Evolutionary conservation across 2,113 vertebrate genomes (phyloP), one percentile per base, ranked within the genome.

Genomic region (Datnioides undecimradiatus): DNA sequence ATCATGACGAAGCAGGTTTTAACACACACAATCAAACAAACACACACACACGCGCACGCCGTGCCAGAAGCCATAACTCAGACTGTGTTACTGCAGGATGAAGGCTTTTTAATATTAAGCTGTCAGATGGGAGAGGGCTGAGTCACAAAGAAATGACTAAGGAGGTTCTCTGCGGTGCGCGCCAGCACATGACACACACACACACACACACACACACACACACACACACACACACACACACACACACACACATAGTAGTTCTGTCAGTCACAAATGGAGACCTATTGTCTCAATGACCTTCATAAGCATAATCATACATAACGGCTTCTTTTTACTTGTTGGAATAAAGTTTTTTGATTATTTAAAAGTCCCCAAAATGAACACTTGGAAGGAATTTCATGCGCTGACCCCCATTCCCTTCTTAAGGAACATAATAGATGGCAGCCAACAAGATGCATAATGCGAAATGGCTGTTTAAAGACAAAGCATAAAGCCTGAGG

Each of bases 41-140:
- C 71, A 72, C 77, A 57, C 69, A 68, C 55, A 73, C 55, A 79
- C 71, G 66, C 77, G 60, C 54, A 76, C 59, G 70, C 54, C 0
- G 9, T 23, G 49, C 69, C 58, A 78, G 51, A 78, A 70, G 73
- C 86, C 43, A 81, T 86, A 90, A 84, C 73, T 90, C 83, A 76
- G 70, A 38, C 41, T 25, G 33, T 66, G 83, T 72, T 77, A 76
- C 83, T 77, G 85, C 58, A 57, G 87, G 73, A 85, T 84, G 82
- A 89, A 81, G 72, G 77, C 83, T 79, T 90, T 90, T 90, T 83
- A 83, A 88, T 88, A 88, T 86, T 77, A 90, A 86, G 83, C 84
- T 84, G 86, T 90, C 81, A 80, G 77, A 68, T 41, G 38, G 29
- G 23, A 87, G 80, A 76, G 46, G 69, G 62, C 52, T 83, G 83